These are phyloP conservation scores for Chironomus striatipennis DNA, from an alignment of 1,140 invertebrate genomes.

Conservation along the genomic window DNA sequence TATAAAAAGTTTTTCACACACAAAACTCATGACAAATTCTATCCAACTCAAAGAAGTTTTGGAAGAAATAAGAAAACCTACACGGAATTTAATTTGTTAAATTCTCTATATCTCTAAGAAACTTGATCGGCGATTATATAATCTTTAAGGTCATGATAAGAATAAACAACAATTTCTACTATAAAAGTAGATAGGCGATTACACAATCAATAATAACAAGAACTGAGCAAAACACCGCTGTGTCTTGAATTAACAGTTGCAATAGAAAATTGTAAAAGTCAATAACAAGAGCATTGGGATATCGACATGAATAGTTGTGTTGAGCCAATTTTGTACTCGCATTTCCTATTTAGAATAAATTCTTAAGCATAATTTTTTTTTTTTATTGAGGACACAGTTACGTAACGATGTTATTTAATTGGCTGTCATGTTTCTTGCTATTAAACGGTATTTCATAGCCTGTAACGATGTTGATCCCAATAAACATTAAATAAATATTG, in stretches of 20 bases:
- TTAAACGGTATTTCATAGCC: background rate
- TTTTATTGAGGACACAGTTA: slow-evolving; percentile 5
- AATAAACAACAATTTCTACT: too few species aligned
- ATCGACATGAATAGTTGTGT: background rate
- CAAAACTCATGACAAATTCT: too few species aligned
- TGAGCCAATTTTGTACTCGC: background rate
- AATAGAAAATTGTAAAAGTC: background rate
- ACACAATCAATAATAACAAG: background rate
- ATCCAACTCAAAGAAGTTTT: too few species aligned
- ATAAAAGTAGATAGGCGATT: too few species aligned
- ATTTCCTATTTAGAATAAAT: background rate
- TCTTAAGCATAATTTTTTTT: background rate
- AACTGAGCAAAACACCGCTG: background rate
- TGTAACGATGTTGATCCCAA: too few species aligned
- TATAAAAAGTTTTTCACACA: too few species aligned
- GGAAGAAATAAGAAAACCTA: too few species aligned
- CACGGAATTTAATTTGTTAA: too few species aligned
- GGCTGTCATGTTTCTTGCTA: background rate
- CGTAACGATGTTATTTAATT: background rate
- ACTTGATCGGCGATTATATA: too few species aligned
- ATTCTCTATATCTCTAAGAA: too few species aligned
- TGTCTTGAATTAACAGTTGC: background rate
- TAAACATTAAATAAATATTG: too few species aligned
- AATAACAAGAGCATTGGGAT: background rate
- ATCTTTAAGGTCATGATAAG: too few species aligned